Conservation (phyloP, 1,140 invertebrate genomes). For the Frieseomelitta varia region DNA sequence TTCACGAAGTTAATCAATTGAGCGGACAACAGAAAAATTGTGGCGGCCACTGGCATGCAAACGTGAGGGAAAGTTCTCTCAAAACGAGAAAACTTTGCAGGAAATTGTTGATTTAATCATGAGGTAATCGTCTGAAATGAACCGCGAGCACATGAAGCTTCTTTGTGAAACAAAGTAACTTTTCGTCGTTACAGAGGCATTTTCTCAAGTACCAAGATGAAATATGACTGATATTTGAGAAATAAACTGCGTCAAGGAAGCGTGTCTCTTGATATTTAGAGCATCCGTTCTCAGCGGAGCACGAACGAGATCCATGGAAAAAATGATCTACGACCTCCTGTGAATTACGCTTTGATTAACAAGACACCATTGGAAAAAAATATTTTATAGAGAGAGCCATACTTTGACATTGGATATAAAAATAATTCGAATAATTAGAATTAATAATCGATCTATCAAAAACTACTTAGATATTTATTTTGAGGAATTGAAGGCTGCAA, state of each 20-base stretch:
- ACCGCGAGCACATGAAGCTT: no score
- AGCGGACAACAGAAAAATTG: neutral
- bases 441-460: no score
- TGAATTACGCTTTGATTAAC: neutral
- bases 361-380: neutral
- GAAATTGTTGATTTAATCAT: slow-evolving; percentile 18
- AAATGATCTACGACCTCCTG: neutral
- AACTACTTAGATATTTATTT: no score
- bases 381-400: neutral
- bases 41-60: neutral
- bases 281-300: neutral
- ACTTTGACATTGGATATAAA: neutral
- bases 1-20: neutral
- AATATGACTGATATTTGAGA: neutral
- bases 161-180: neutral
- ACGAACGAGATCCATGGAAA: neutral
- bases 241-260: neutral
- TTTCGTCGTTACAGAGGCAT: neutral
- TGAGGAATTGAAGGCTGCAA: no score
- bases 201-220: neutral
- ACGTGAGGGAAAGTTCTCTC: neutral
- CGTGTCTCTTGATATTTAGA: neutral
- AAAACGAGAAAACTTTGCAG: slow-evolving; percentile 21
- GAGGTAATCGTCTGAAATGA: neutral
- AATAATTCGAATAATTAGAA: neutral